Evolutionary conservation across 2,888 invertebrate genomes (phyloP), one percentile per base, ranked within the genome.

Genomic region (Timema cristinae): DNA sequence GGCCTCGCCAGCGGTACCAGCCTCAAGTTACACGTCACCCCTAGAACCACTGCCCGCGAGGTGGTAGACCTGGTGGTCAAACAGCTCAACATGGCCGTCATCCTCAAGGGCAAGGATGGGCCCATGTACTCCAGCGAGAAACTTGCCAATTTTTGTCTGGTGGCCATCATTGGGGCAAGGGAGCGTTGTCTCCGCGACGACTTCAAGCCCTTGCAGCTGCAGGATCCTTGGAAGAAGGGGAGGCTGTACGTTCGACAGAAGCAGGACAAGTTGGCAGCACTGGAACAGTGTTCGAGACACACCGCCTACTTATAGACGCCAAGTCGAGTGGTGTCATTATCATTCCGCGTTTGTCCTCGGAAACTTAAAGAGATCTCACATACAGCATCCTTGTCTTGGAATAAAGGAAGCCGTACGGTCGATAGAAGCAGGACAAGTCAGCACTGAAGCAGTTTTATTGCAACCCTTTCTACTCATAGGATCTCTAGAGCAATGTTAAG

Each of bases 201-300:
- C 81, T 98, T 97, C 81, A 92, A 94, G 78, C 95, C 97, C 0
- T 85, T 98, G 32, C 93, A 94, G 78, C 85, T 98, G 71, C 97
- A 97, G 81, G 95, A 95, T 82, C 97, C 97, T 0, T 98, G 98
- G 98, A 90, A 94, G 75, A 94, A 94, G 80, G 98, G 98, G 0
- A 87, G 95, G 72, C 84, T 98, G 74, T 97, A 95, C 82, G 97
- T 98, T 5, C 85, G 97, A 69, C 91, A 94, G 81, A 95, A 95
- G 81, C 94, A 94, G 79, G 95, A 95, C 79, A 90, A 94, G 6
- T 84, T 95, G 66, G 95, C 95, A 50, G 95, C 95, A 15, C 85
- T 95, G 51, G 93, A 94, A 80, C 94, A 94, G 83, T 93, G 93
- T 78, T 92, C 93, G 79, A 91, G 92, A 77, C 93, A 92, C 78